Base-by-base conservation (phyloP, 2,113 vertebrate genomes). In the Circaetus gallicus region DNA sequence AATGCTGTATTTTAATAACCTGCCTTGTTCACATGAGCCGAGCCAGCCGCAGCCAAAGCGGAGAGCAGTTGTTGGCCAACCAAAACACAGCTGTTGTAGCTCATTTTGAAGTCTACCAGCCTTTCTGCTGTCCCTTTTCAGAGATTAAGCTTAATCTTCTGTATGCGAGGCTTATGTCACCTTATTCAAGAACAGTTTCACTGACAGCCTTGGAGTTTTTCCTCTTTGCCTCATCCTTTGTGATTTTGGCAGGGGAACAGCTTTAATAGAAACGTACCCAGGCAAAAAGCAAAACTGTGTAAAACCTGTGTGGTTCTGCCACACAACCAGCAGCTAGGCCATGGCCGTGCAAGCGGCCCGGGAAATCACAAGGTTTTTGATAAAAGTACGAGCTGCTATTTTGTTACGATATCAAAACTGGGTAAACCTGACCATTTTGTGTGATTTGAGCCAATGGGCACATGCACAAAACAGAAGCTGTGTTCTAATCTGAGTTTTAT, bases 71-170 rank as follows among this genome's bases (percentile, higher is more conserved):
- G 84, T 74, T 96, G 97, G 96, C 95, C 96, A 96, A 96, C 89
- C 66, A 58, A 96, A 97, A 94, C 96, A 95, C 96, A 96, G 95
- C 89, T 96, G 93, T 38, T 77, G 42, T 11, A 43, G 67, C 84
- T 95, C 89, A 15, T 88, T 96, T 88, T 91, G 84, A 90, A 86
- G 95, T 11, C 81, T 90, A 91, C 71, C 89, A 96, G 91, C 82
- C 53, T 96, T 94, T 94, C 74, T 88, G 86, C 84, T 78, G 78
- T 36, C 55, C 91, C 58, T 82, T 91, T 93, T 73, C 90, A 83
- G 82, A 91, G 94, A 92, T 91, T 88, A 88, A 59, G 66, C 59
- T 40, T 94, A 81, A 97, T 95, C 84, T 93, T 42, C 79, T 78
- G 62, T 66, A 40, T 15, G 62, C 0, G 0, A 88, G 87, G 74